Evolutionary conservation across 2,113 vertebrate species (phyloP), one percentile per base, ranked within the genome.

Genomic region (Oncorhynchus tshawytscha): DNA sequence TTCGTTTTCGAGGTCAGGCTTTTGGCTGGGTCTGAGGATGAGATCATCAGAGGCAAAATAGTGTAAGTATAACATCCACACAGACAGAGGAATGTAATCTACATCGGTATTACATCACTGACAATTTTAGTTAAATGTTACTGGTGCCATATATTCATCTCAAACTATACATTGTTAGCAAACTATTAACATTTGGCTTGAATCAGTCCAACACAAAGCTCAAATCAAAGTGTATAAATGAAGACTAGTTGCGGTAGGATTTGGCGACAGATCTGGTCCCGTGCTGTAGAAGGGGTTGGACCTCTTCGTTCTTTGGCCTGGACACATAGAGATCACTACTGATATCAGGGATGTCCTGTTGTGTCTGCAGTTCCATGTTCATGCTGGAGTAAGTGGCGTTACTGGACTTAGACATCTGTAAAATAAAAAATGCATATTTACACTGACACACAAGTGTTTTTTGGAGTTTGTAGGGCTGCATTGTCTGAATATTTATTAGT

Each of bases 351-450:
- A 8, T 12, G 88, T 80, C 0, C 4, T 2, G 71, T 67, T 80
- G 16, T 72, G 78, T 18, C 66, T 29, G 6, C 75, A 68, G 69
- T 80, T 3, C 71, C 49, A 45, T 86, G 77, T 34, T 72, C 62
- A 76, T 73, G 80, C 82, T 88, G 65, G 81, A 84, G 87, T 39
- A 88, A 20, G 71, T 4, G 1, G 86, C 81, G 9, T 88, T 90
- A 57, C 76, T 84, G 67, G 82, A 87, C 13, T 72, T 29, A n/a
- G 75, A 25, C 45, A 83, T 65, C 92, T 93, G 84, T n/a, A 49
- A 76, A 29, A 67, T 12, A 39, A 15, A 54, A 54, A 18, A 54
- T 16, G 0, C 48, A 22, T 1, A 45, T 22, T 15, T 20, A 18
- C 7, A 27, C 13, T 73, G 18, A 12, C 3, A 39, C 25, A 45